Conservation (phyloP, 2,797 vertebrate genomes). For the Dipus sagitta region DNA sequence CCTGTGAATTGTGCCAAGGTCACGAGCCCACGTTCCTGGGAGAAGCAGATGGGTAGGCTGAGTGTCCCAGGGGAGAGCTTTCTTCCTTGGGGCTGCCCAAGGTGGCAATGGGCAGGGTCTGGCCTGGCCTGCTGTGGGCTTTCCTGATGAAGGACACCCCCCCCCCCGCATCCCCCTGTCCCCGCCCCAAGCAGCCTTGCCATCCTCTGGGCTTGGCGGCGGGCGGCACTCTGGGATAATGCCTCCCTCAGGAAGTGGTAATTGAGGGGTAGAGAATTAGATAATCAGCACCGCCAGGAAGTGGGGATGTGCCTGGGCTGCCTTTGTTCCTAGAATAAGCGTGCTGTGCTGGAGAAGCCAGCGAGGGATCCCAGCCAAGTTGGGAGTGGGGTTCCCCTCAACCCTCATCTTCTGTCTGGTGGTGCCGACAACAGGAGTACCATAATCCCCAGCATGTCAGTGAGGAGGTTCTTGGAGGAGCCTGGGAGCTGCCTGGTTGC, state of each 20-base stretch:
- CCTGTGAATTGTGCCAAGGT: neutral
- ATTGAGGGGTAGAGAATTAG: constrained; percentile 84
- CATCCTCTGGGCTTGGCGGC: constrained; percentile 66
- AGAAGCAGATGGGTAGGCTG: neutral
- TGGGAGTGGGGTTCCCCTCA: neutral
- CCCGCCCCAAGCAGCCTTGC: neutral
- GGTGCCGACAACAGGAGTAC: neutral
- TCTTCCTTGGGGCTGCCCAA: neutral
- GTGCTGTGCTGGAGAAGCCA: neutral
- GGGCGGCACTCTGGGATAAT: constrained; percentile 73
- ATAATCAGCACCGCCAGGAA: constrained; percentile 87
- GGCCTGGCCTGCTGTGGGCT: neutral
- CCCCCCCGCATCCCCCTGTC: neutral
- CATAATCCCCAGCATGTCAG: neutral
- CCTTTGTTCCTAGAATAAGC: constrained; percentile 72
- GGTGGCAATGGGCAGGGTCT: neutral
- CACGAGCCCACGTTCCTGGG: neutral
- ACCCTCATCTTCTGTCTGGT: neutral
- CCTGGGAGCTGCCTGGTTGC: neutral
- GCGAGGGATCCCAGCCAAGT: constrained; percentile 48
- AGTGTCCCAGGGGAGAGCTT: neutral
- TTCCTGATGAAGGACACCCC: neutral
- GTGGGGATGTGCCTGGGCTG: constrained; percentile 70
- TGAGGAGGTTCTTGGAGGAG: too few relatives aligned
- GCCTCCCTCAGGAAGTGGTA: constrained; percentile 83